A percentile compares a stretch with the other conserved stretches of the same genome.
These are phyloP conservation scores for Macrostomum lignano DNA, from an alignment of 1,140 invertebrate genomes.

Conservation along the genomic window DNA sequence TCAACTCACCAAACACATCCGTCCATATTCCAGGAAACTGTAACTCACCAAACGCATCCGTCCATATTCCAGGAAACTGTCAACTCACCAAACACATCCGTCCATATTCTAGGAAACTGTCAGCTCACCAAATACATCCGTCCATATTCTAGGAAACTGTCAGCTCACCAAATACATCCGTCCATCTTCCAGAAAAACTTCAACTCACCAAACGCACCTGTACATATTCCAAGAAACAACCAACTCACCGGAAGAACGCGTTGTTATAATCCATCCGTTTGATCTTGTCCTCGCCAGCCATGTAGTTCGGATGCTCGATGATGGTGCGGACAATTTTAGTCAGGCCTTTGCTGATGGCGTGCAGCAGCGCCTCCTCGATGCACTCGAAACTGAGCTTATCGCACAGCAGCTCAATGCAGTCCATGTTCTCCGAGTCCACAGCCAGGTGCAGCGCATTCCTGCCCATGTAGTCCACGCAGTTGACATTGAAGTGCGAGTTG, in stretches of 20 bases:
- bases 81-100: no score
- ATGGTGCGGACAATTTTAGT: slow-evolving; percentile 59
- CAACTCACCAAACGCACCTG: no score
- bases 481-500: slow-evolving; percentile 7
- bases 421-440: slow-evolving; percentile 8
- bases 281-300: slow-evolving; percentile 20
- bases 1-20: no score
- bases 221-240: no score
- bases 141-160: no score
- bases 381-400: slow-evolving; percentile 10
- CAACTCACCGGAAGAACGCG: slow-evolving; percentile 5
- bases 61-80: no score
- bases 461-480: slow-evolving; percentile 10
- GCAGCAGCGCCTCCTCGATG: slow-evolving; percentile 10
- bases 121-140: no score
- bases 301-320: slow-evolving; percentile 36
- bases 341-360: slow-evolving; percentile 16
- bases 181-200: no score
- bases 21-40: no score
- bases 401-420: slow-evolving; percentile 7
- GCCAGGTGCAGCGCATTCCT: slow-evolving; percentile 8
- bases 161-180: no score
- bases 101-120: no score
- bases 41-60: no score
- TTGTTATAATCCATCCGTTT: slow-evolving; percentile 11